phyloP scores from a whole-genome alignment of 1,140 invertebrate species.

The Zaprionus inermis region DNA sequence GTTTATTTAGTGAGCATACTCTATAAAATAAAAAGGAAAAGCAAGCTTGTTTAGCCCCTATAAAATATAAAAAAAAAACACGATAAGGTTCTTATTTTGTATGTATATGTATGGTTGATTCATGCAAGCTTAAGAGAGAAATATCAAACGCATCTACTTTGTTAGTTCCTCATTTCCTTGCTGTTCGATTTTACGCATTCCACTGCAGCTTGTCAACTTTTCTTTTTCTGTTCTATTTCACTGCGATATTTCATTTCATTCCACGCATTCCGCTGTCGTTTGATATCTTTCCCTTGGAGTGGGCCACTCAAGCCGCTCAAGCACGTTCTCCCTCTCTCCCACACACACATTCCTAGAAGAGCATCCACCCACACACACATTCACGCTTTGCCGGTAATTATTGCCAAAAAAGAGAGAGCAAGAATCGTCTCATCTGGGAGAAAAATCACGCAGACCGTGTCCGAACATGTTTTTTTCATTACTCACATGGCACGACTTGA shows the following conservation, averaged over 20 bases:
- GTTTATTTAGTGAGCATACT: constrained; percentile 17
- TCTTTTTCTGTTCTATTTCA: too few relatives aligned
- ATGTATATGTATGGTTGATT: background rate
- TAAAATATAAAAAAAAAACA: constrained; percentile 14
- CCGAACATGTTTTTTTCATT: constrained; percentile 56
- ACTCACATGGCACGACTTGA: constrained; percentile 53
- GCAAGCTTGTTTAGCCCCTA: constrained; percentile 28
- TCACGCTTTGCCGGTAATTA: constrained; percentile 15
- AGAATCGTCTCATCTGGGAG: background rate
- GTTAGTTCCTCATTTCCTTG: background rate
- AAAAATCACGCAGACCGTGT: constrained; percentile 33
- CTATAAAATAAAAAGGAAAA: background rate
- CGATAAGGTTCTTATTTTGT: background rate
- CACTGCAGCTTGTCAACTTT: too few relatives aligned
- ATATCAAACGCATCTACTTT: background rate
- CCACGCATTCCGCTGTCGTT: background rate
- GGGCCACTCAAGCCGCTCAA: background rate
- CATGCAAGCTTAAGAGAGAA: constrained; percentile 6
- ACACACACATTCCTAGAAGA: background rate
- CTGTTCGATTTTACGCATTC: too few relatives aligned
- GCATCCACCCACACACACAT: background rate
- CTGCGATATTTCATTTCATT: background rate
- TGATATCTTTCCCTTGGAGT: background rate
- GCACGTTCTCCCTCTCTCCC: background rate
- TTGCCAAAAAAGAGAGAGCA: constrained; percentile 4